Base-by-base conservation (phyloP, 1,140 invertebrate genomes). In the Sitodiplosis mosellana region DNA sequence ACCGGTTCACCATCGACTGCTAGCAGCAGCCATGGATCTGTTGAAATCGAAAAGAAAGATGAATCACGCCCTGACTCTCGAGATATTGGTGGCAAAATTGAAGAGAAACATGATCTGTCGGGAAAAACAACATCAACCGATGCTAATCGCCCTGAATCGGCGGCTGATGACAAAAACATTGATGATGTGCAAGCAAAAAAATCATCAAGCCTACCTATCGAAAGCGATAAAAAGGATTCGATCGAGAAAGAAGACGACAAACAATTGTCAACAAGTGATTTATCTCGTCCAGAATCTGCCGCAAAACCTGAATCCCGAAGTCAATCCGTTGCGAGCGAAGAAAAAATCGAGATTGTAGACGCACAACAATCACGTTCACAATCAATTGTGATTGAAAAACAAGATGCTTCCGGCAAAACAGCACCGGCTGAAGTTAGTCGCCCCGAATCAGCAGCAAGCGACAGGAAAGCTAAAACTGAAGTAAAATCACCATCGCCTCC, bases 201-300 rank as follows among this genome's bases (percentile, higher is more conserved):
- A n/a, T 33, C 3, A 11, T 15, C 19, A 38, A 38, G 12, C 15
- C 15, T 14, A 38, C 12, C 36, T 27, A 3, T 20, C 20, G 33
- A 46, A 6, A 21, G 17, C 15, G 42, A 20, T 21, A 34, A 44
- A 44, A 15, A 15, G 27, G 41, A 44, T 43, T 18, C 20, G 8
- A 19, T 45, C 10, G 18, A 21, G 17, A 15, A 20, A 34, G 12
- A 10, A 8, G 27, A 27, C 2, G 17, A 33, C 12, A 14, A 7
- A 3, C 5, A 14, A 38, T 38, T 17, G 5, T 5, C 36, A 49
- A 49, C 1, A 18, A 3, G 34, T n/a, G 33, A 36, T 14, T 10
- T 42, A 22, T 56, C 54, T 19, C 40, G 52, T 2, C 52, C 53
- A 10, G 48, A 27, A 20, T 59, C 58, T 10, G 53, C 51, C 33